Evolutionary conservation across 1,140 invertebrate species (phyloP).

Genomic region (Drosophila gunungcola): DNA sequence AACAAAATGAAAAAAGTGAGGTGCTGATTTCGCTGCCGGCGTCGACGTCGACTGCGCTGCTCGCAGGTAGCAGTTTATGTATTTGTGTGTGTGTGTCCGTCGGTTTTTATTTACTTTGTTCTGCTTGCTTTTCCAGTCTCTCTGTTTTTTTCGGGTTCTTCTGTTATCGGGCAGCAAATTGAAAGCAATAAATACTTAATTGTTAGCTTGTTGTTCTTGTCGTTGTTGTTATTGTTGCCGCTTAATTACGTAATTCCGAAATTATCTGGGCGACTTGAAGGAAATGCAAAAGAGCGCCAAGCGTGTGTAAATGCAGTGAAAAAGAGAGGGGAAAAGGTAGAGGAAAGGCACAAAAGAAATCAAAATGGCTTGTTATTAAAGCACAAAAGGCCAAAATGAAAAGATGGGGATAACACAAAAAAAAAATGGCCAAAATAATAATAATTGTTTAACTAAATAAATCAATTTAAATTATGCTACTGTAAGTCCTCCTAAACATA

Average conservation of each 20-base stretch:
- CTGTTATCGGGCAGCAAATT: conserved; percentile 72
- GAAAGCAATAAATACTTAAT: conserved; percentile 81
- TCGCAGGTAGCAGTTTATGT: conserved; percentile 34
- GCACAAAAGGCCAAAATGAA: not conserved
- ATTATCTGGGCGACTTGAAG: conserved; percentile 55
- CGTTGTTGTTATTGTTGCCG: conserved; percentile 16
- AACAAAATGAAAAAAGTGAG: conserved; percentile 16
- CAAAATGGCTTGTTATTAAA: not conserved
- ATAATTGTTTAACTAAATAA: too few species aligned
- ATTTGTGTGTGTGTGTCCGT: conserved; percentile 28
- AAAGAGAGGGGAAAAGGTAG: not conserved
- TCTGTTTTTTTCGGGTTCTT: conserved; percentile 26
- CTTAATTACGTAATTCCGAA: conserved; percentile 75
- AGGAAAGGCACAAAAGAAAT: not conserved
- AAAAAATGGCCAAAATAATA: not conserved
- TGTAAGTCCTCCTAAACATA: too few species aligned
- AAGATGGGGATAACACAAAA: too few species aligned
- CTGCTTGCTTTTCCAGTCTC: conserved; percentile 21
- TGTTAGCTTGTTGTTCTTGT: conserved; percentile 44
- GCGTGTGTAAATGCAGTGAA: conserved; percentile 11
- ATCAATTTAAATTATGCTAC: too few species aligned
- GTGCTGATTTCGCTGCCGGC: conserved; percentile 55
- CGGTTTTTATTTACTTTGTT: conserved; percentile 47
- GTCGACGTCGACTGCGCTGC: conserved; percentile 4
- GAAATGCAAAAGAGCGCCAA: conserved; percentile 37